A percentile compares a stretch with the other conserved stretches of the same genome.
phyloP scores from a whole-genome alignment of 2,797 vertebrate species.

The Enteromius viviparus region DNA sequence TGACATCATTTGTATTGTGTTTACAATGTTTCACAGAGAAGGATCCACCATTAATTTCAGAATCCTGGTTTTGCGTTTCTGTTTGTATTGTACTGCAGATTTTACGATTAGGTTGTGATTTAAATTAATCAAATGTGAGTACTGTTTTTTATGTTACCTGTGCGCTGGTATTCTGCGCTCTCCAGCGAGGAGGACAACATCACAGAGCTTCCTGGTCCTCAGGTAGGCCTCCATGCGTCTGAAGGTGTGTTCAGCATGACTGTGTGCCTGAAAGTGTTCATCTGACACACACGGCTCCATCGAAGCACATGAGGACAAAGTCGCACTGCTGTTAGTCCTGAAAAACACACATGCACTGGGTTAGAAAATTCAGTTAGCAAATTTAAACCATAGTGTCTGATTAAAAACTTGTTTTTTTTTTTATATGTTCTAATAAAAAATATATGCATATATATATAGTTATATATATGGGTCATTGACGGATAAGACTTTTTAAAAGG shows the following conservation, averaged over 20 bases:
- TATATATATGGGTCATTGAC: too few relatives aligned
- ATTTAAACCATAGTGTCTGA: background rate
- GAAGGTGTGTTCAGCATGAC: constrained; percentile 94
- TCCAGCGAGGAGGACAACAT: constrained; percentile 92
- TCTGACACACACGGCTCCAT: constrained; percentile 96
- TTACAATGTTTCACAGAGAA: background rate
- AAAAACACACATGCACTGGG: constrained; percentile 27
- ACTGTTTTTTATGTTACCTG: constrained; percentile 88
- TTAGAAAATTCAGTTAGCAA: constrained; percentile 5
- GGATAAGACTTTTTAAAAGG: too few relatives aligned
- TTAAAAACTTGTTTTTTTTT: background rate
- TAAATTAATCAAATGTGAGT: constrained; percentile 9
- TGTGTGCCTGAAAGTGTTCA: constrained; percentile 93
- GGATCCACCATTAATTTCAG: background rate
- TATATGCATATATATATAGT: too few relatives aligned
- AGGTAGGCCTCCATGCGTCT: constrained; percentile 97
- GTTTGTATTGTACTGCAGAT: background rate
- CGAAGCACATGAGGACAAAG: constrained; percentile 86
- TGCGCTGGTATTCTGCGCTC: constrained; percentile 96
- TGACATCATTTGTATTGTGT: background rate
- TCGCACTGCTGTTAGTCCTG: constrained; percentile 91
- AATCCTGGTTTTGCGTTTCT: background rate
- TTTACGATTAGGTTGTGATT: background rate
- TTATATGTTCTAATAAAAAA: background rate
- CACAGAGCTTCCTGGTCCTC: constrained; percentile 91